phyloP scores from a whole-genome alignment of 2,113 vertebrate species.

The Crotalus tigris region DNA sequence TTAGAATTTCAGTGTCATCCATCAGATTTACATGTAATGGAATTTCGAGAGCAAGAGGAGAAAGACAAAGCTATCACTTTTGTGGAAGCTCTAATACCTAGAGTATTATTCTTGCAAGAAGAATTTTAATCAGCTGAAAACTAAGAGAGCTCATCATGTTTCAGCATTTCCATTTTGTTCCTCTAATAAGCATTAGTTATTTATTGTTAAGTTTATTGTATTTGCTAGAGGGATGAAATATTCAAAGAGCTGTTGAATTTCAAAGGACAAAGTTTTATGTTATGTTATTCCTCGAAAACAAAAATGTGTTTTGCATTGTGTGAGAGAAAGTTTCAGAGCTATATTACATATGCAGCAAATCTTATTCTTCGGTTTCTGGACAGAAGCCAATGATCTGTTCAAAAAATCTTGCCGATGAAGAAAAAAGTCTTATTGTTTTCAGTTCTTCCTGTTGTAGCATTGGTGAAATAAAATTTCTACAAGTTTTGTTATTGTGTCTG shows the following conservation, averaged over 20 bases:
- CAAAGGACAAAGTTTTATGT: neutral
- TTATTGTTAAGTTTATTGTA: neutral
- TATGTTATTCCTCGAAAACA: neutral
- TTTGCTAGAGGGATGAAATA: neutral
- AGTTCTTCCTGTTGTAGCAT: neutral
- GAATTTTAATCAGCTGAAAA: neutral
- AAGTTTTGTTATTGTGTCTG: neutral
- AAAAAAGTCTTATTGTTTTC: neutral
- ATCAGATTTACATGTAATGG: neutral
- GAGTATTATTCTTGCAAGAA: neutral
- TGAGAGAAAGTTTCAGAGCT: neutral
- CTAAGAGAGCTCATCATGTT: neutral
- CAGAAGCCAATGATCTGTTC: neutral
- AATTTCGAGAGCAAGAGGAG: neutral
- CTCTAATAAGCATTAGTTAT: neutral
- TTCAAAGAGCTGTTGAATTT: neutral
- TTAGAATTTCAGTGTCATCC: neutral
- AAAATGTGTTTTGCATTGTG: neutral
- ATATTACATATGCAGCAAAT: neutral
- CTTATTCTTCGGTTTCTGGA: neutral
- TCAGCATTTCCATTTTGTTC: neutral
- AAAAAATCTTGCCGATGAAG: neutral
- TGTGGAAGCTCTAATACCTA: neutral
- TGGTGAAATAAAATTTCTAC: neutral
- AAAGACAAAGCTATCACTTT: neutral